Conservation (phyloP, 1,140 invertebrate genomes). For the Monomorium pharaonis region DNA sequence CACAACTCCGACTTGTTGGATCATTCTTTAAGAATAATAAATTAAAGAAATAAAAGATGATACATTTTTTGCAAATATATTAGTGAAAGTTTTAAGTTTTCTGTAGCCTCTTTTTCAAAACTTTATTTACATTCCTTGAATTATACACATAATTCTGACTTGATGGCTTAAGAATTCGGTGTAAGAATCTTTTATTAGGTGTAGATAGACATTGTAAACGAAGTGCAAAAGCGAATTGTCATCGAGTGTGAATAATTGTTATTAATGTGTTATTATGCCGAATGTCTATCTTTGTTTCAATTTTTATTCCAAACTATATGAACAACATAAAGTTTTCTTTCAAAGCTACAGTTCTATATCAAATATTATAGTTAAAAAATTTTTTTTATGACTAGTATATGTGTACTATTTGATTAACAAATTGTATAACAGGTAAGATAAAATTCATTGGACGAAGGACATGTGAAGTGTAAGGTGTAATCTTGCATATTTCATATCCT, state of each 20-base stretch:
- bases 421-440: not conserved
- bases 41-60: no score
- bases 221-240: constrained; percentile 7
- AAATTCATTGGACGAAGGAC: not conserved
- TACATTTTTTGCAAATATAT: no score
- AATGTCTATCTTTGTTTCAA: not conserved
- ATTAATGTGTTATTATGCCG: not conserved
- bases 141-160: no score
- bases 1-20: not conserved
- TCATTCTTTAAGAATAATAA: no score
- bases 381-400: not conserved
- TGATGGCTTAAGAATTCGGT: no score
- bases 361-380: not conserved
- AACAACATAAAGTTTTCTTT: not conserved
- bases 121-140: no score
- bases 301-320: constrained; percentile 1
- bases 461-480: not conserved
- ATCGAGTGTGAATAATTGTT: constrained; percentile 24
- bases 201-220: constrained; percentile 22
- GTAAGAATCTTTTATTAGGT: constrained; percentile 26
- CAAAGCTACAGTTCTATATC: not conserved
- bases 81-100: no score
- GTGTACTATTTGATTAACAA: not conserved
- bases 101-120: no score
- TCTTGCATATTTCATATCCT: constrained; percentile 4